Conservation (phyloP, 2,113 vertebrate genomes). For the Uria lomvia region DNA sequence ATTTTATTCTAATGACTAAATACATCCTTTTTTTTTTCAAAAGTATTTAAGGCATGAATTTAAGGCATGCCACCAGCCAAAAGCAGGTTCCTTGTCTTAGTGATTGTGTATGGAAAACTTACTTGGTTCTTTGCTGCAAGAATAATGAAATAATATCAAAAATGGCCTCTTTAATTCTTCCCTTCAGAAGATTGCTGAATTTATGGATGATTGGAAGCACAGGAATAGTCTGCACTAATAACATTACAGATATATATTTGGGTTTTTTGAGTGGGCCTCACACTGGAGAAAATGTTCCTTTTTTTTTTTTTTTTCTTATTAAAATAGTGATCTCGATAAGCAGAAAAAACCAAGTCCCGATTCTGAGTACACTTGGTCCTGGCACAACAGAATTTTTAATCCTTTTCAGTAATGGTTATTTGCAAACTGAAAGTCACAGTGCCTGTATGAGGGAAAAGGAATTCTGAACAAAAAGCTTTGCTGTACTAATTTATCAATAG, state of each 20-base stretch:
- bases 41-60: background rate
- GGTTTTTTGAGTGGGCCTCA: accelerated
- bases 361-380: background rate
- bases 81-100: background rate
- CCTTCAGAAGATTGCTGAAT: background rate
- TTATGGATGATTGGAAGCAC: background rate
- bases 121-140: background rate
- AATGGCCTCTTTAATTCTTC: background rate
- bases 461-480: background rate
- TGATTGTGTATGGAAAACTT: background rate
- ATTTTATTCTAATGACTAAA: background rate
- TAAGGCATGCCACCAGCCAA: background rate
- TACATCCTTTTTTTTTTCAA: background rate
- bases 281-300: background rate
- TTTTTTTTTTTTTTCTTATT: background rate
- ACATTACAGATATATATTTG: background rate
- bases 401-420: background rate
- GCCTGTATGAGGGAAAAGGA: background rate
- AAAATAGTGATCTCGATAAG: background rate
- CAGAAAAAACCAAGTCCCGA: accelerated
- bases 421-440: background rate
- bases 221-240: background rate
- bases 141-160: background rate
- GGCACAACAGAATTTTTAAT: background rate
- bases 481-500: background rate